phyloP scores from a whole-genome alignment of 1,140 invertebrate species.

The Helicoverpa zea region DNA sequence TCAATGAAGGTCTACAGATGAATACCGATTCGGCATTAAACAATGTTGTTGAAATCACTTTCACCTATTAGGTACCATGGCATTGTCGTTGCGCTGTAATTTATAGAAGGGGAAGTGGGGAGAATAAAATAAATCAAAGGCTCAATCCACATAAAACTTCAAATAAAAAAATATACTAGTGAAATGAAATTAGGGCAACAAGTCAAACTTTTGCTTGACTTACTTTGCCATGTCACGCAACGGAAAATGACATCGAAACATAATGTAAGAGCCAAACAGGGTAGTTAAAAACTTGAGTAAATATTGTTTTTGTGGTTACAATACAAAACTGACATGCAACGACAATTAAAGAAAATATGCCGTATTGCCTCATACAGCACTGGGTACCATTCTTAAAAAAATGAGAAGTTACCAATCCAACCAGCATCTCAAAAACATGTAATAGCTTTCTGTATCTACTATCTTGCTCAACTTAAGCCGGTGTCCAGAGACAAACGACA shows the following conservation, averaged over 20 bases:
- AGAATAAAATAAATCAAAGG: conserved; percentile 68
- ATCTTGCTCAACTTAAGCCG: conserved; percentile 61
- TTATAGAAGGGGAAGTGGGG: conserved; percentile 21
- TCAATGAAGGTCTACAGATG: too few relatives aligned
- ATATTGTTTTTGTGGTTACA: conserved; percentile 2
- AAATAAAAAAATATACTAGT: conserved; percentile 68
- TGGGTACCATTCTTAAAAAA: not conserved
- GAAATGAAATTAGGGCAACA: conserved; percentile 79
- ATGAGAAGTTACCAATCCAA: conserved; percentile 8
- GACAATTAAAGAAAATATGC: too few relatives aligned
- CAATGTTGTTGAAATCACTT: too few relatives aligned
- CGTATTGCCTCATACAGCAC: not conserved
- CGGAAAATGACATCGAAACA: conserved; percentile 66
- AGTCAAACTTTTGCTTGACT: conserved; percentile 75
- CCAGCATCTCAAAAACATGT: conserved; percentile 46
- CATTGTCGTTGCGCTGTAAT: not conserved
- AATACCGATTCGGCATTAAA: too few relatives aligned
- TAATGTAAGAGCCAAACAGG: conserved; percentile 67
- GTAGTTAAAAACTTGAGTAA: conserved; percentile 55
- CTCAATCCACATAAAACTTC: conserved; percentile 70
- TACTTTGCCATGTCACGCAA: conserved; percentile 77
- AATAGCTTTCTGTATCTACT: conserved; percentile 57
- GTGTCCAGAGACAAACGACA: conserved; percentile 67
- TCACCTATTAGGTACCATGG: too few relatives aligned
- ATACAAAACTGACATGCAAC: not conserved